phyloP scores from a whole-genome alignment of 53 echinoderm and acorn worm genomes.

The Echinarachnius parma region DNA sequence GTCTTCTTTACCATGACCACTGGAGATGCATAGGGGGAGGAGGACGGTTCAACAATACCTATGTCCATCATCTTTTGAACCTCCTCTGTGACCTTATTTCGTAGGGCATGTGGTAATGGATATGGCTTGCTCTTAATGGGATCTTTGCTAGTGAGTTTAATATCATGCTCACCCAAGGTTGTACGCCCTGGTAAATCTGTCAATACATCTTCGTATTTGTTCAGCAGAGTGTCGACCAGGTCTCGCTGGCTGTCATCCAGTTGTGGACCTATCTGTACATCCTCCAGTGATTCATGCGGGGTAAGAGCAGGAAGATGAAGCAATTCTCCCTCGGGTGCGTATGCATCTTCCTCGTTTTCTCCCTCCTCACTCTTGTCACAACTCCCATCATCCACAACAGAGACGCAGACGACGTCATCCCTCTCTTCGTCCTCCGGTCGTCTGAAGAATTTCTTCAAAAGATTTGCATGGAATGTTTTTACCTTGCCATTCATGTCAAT shows the following conservation, averaged over 20 bases:
- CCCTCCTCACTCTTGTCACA: background rate
- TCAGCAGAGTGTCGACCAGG: background rate
- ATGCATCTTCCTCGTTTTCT: background rate
- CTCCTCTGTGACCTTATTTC: slow-evolving; percentile 36
- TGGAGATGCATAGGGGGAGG: slow-evolving; percentile 46
- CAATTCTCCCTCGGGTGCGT: too few relatives aligned
- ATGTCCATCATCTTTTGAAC: slow-evolving; percentile 47
- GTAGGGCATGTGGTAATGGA: slow-evolving; percentile 47
- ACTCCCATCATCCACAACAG: background rate
- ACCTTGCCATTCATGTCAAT: slow-evolving; percentile 15
- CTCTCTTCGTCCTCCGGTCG: background rate
- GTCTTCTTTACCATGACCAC: slow-evolving; percentile 40
- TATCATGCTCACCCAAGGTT: slow-evolving; percentile 42
- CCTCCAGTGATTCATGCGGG: background rate
- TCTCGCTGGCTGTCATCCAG: background rate
- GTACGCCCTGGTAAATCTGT: slow-evolving; percentile 53
- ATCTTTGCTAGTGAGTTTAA: slow-evolving; percentile 21
- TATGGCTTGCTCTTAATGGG: slow-evolving; percentile 36
- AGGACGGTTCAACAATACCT: slow-evolving; percentile 32
- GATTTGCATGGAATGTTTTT: too few relatives aligned
- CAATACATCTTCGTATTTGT: slow-evolving; percentile 37
- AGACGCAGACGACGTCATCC: background rate
- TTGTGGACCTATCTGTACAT: background rate
- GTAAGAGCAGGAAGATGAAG: background rate
- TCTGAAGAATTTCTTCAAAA: too few relatives aligned